These are phyloP conservation scores for Nemotelus nigrinus DNA, from an alignment of 2,888 invertebrate species.

Conservation along the genomic window DNA sequence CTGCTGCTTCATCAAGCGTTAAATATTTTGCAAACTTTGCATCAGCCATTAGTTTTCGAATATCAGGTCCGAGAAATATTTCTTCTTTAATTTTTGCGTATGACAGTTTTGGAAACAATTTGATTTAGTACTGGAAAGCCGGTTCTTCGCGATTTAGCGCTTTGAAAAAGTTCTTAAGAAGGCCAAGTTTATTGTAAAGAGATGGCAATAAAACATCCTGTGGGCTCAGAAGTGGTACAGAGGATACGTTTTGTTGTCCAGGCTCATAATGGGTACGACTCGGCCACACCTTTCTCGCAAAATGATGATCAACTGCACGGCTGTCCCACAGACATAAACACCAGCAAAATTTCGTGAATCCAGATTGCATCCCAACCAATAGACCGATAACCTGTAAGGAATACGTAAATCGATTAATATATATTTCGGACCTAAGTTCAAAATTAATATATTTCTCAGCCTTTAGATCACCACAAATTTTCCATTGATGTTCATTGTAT, in stretches of 20 bases:
- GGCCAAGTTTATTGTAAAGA: conserved; percentile 1
- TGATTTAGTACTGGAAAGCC: conserved; percentile 24
- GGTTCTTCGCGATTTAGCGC: neutral
- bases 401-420: conserved; percentile 8
- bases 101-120: conserved; percentile 11
- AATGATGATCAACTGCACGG: conserved; percentile 21
- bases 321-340: neutral
- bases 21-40: conserved; percentile 5
- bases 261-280: conserved; percentile 24
- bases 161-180: conserved; percentile 17
- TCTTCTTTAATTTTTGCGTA: conserved; percentile 10
- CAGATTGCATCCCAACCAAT: conserved; percentile 14
- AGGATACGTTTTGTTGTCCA: conserved; percentile 11
- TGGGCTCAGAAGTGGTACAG: neutral
- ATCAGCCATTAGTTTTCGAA: conserved; percentile 8
- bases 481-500: neutral
- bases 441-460: neutral
- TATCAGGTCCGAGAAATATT: neutral
- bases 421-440: neutral
- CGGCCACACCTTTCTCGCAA: conserved; percentile 17
- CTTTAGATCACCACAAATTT: neutral
- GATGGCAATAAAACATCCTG: conserved; percentile 1
- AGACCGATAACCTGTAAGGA: conserved; percentile 3
- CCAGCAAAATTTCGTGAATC: neutral
- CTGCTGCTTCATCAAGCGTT: conserved; percentile 7